A percentile compares a stretch with the other conserved stretches of the same genome.
Evolutionary conservation across 2,888 invertebrate genomes (phyloP).

Genomic region (Drosophila siamana): DNA sequence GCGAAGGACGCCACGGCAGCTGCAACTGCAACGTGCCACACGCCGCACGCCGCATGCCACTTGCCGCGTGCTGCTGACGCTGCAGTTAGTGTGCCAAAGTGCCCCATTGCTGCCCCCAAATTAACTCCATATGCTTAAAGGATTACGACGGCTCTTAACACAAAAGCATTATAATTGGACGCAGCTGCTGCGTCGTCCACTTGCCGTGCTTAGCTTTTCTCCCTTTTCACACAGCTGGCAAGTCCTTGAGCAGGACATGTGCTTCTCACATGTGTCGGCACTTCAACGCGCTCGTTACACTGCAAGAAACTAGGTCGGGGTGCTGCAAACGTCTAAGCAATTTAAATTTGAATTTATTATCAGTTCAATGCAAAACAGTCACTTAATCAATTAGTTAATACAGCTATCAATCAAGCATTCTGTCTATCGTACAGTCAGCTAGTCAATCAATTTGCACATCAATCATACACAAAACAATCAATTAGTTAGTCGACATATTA

Average conservation of each 20-base stretch:
- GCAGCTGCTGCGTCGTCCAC: conserved; percentile 1
- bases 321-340: neutral
- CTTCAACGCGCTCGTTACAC: conserved; percentile 2
- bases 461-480: too few species aligned
- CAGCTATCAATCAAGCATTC: too few species aligned
- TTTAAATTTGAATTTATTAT: too few species aligned
- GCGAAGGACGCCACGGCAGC: conserved; percentile 9
- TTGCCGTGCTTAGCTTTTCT: conserved; percentile 1
- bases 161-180: conserved; percentile 10
- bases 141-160: conserved; percentile 2
- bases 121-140: conserved; percentile 3
- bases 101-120: neutral
- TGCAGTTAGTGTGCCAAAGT: conserved; percentile 1
- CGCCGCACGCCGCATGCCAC: conserved; percentile 11
- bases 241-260: conserved; percentile 16
- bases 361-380: too few species aligned
- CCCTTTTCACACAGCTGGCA: neutral
- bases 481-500: too few species aligned
- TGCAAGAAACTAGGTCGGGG: neutral
- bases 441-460: too few species aligned
- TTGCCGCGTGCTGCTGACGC: conserved; percentile 6
- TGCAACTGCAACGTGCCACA: conserved; percentile 1
- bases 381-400: neutral
- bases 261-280: neutral
- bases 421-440: too few species aligned